Evolutionary conservation across 2,113 vertebrate genomes (phyloP).

Genomic region (Rana temporaria): DNA sequence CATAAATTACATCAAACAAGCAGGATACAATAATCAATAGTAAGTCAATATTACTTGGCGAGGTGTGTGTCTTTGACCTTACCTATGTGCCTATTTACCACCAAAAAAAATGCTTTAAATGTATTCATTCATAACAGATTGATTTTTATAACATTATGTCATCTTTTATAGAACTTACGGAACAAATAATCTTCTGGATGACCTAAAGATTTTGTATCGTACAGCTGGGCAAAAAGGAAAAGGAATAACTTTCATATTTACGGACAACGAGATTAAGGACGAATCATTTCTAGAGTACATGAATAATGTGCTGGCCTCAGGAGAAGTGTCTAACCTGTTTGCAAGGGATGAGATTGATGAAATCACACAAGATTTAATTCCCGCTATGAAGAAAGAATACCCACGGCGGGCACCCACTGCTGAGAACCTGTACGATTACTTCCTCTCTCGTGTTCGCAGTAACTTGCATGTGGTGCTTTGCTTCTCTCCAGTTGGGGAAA

Average conservation of each 20-base stretch:
- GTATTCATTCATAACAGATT: too few species aligned
- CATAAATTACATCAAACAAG: too few species aligned
- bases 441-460: constrained; percentile 77
- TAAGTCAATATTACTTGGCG: too few species aligned
- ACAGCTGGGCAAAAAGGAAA: constrained; percentile 80
- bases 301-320: constrained; percentile 84
- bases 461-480: constrained; percentile 84
- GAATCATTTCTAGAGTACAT: constrained; percentile 86
- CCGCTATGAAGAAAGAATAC: constrained; percentile 76
- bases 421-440: constrained; percentile 84
- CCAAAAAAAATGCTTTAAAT: too few species aligned
- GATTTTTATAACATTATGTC: too few species aligned
- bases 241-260: constrained; percentile 83
- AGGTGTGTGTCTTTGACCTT: too few species aligned
- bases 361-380: constrained; percentile 80
- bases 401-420: constrained; percentile 72
- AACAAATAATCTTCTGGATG: constrained; percentile 81
- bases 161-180: constrained; percentile 76
- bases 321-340: constrained; percentile 85
- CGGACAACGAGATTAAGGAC: constrained; percentile 84
- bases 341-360: constrained; percentile 81
- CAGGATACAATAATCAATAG: too few species aligned
- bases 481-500: constrained; percentile 86
- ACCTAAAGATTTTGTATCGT: constrained; percentile 80
- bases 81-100: too few species aligned